phyloP scores from a whole-genome alignment of 2,113 vertebrate species.

The Psittacula cyanocephala region DNA sequence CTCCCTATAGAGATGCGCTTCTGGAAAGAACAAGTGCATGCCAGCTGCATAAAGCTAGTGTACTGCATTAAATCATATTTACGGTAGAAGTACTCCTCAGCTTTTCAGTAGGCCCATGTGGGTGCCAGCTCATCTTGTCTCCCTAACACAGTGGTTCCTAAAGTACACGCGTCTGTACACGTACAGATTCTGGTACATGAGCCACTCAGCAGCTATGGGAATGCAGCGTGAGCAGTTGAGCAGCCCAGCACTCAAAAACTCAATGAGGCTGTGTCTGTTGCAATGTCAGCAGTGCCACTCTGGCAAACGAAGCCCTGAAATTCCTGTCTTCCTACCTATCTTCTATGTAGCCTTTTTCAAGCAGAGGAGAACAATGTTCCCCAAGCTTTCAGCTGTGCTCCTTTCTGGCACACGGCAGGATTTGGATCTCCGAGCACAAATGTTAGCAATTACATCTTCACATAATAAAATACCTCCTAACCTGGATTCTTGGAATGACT shows the following conservation, averaged over 20 bases:
- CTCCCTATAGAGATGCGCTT: not conserved
- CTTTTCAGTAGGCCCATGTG: not conserved
- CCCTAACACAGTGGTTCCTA: not conserved
- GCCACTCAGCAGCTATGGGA: not conserved
- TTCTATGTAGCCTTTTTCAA: not conserved
- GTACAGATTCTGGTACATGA: not conserved
- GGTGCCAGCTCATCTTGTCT: not conserved
- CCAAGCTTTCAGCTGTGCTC: not conserved
- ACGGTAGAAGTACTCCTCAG: not conserved
- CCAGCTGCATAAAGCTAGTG: not conserved
- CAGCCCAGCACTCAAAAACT: not conserved
- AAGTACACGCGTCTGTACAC: not conserved
- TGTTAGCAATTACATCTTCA: conserved; percentile 11
- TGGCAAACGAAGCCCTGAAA: not conserved
- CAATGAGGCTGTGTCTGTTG: not conserved
- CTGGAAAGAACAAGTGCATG: not conserved
- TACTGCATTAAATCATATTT: conserved; percentile 11
- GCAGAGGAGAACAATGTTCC: not conserved
- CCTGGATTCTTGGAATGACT: not conserved
- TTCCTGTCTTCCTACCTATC: not conserved
- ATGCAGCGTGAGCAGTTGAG: not conserved
- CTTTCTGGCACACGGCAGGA: not conserved
- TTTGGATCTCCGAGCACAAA: not conserved
- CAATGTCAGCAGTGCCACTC: not conserved
- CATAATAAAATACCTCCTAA: conserved; percentile 27